These are phyloP conservation scores for Phyllopteryx taeniolatus DNA, from an alignment of 2,113 vertebrate genomes.

Conservation along the genomic window DNA sequence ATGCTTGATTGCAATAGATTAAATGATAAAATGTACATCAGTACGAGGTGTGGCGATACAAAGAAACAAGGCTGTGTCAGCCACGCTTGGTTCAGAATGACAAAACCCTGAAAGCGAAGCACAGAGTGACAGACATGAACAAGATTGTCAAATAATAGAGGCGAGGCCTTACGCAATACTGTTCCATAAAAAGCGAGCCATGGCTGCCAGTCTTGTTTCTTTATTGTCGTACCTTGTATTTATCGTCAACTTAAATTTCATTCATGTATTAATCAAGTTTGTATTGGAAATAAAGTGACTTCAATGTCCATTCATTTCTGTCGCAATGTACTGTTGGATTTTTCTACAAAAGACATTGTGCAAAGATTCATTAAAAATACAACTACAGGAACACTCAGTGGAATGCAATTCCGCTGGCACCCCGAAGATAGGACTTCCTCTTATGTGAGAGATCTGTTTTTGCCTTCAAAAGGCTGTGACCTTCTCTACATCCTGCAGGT, in stretches of 20 bases:
- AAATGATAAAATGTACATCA: not conserved
- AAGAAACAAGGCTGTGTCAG: not conserved
- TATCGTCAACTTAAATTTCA: constrained; percentile 6
- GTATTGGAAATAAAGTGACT: not conserved
- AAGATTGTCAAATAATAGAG: not conserved
- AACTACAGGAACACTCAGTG: constrained; percentile 18
- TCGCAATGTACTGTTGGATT: not conserved
- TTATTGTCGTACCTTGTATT: not conserved
- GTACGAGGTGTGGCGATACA: not conserved
- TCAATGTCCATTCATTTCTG: not conserved
- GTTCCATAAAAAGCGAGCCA: not conserved
- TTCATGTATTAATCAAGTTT: not conserved
- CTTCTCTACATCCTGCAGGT: constrained; percentile 22
- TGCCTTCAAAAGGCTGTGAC: constrained; percentile 59
- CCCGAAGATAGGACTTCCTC: constrained; percentile 42
- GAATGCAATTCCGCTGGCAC: not conserved
- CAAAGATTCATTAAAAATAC: constrained; percentile 8
- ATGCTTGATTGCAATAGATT: not conserved
- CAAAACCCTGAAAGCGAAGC: not conserved
- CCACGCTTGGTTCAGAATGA: not conserved
- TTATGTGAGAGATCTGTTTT: constrained; percentile 27
- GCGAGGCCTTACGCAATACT: too few relatives aligned
- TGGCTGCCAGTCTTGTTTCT: too few relatives aligned
- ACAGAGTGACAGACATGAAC: not conserved
- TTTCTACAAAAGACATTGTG: constrained; percentile 14